A percentile compares a stretch with the other conserved stretches of the same genome.
phyloP scores from a whole-genome alignment of 2,113 vertebrate species.

The Cyprinus carpio region DNA sequence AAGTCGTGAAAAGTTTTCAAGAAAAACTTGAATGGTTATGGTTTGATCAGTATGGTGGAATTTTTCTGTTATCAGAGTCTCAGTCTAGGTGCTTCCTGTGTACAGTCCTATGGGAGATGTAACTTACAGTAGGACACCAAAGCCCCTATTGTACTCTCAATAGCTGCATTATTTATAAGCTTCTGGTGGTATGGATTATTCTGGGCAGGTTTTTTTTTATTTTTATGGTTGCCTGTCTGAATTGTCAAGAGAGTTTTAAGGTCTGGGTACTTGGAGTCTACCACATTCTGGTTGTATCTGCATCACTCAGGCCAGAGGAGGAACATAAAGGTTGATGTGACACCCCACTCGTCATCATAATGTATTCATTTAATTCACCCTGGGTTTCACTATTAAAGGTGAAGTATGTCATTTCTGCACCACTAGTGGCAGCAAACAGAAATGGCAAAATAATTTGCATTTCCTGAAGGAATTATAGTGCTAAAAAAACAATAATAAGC shows the following conservation, averaged over 20 bases:
- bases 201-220: not conserved
- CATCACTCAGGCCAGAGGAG: not conserved
- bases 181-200: not conserved
- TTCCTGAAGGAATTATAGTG: not conserved
- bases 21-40: not conserved
- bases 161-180: conserved; percentile 11
- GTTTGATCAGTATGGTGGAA: not conserved
- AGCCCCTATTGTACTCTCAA: not conserved
- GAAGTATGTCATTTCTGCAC: not conserved
- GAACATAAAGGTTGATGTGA: not conserved
- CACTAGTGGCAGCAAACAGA: not conserved
- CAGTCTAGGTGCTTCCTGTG: not conserved
- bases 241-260: conserved; percentile 17
- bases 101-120: not conserved
- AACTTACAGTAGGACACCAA: not conserved
- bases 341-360: not conserved
- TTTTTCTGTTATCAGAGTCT: not conserved
- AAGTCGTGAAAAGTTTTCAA: conserved; percentile 1
- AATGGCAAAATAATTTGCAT: not conserved
- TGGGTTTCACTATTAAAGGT: not conserved
- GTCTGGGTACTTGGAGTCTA: not conserved
- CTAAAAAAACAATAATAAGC: not conserved
- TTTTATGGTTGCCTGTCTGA: conserved; percentile 2
- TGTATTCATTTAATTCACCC: not conserved
- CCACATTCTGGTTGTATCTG: not conserved